These are phyloP conservation scores for Taxidea taxus DNA, from an alignment of 2,113 vertebrate genomes.

Conservation along the genomic window DNA sequence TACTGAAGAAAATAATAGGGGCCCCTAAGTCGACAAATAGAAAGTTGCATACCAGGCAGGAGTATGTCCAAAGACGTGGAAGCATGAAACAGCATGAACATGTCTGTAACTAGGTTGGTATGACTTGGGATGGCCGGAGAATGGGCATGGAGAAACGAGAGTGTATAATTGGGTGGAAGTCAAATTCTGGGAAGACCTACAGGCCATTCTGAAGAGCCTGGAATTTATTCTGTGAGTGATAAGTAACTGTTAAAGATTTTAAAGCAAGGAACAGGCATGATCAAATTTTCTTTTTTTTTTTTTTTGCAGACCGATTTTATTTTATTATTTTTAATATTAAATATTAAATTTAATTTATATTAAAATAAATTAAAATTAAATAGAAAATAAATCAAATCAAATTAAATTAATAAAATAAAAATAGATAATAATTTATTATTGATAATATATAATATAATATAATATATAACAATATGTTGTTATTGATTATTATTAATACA, in stretches of 20 bases:
- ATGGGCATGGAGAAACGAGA: background rate
- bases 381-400: too few species aligned
- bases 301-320: background rate
- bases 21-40: background rate
- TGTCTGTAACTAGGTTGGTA: background rate
- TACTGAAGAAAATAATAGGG: background rate
- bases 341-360: too few species aligned
- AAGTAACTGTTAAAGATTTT: slow-evolving; percentile 4
- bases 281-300: background rate
- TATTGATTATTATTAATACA: too few species aligned
- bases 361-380: too few species aligned
- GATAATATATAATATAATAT: too few species aligned
- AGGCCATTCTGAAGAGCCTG: background rate
- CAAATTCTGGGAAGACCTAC: background rate
- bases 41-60: background rate
- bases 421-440: too few species aligned
- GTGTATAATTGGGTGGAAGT: background rate
- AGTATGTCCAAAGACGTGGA: background rate
- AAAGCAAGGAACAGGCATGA: background rate
- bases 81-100: background rate
- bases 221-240: background rate
- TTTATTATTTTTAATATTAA: too few species aligned
- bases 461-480: too few species aligned
- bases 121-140: background rate
- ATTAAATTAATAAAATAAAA: too few species aligned